Percentiles rank a stretch among this genome's conserved stretches.
Evolutionary conservation across 2,888 invertebrate species (phyloP).

Genomic region (Bedellia somnulentella): DNA sequence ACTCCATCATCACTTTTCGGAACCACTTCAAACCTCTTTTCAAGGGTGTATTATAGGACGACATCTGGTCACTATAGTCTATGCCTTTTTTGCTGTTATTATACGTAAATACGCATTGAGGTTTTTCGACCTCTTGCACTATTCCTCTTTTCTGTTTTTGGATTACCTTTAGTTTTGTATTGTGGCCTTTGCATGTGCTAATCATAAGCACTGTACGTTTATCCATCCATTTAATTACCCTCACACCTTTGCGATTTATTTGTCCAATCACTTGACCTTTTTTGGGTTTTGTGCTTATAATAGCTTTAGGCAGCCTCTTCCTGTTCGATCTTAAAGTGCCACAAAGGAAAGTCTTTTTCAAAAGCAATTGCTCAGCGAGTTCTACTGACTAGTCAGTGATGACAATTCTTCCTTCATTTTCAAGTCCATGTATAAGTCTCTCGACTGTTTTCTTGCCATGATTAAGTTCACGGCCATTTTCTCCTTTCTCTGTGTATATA

Average conservation of each 20-base stretch:
- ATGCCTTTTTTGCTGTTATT: slow-evolving; percentile 20
- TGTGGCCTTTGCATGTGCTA: slow-evolving; percentile 15
- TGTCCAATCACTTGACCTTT: slow-evolving; percentile 12
- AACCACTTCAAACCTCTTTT: slow-evolving; percentile 19
- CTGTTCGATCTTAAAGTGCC: slow-evolving; percentile 9
- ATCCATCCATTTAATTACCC: slow-evolving; percentile 12
- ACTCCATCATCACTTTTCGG: slow-evolving; percentile 19
- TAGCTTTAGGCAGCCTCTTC: slow-evolving; percentile 12
- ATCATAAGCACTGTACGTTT: slow-evolving; percentile 16
- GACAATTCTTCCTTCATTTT: slow-evolving; percentile 15
- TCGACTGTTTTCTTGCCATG: slow-evolving; percentile 15
- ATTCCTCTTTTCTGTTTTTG: slow-evolving; percentile 6
- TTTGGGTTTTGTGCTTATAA: slow-evolving; percentile 17
- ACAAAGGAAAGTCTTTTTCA: slow-evolving; percentile 9
- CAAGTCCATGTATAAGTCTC: slow-evolving; percentile 13
- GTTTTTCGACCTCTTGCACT: slow-evolving; percentile 14
- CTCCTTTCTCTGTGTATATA: slow-evolving; percentile 17
- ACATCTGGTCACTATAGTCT: slow-evolving; percentile 21
- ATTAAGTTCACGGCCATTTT: slow-evolving; percentile 13
- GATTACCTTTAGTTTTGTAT: slow-evolving; percentile 4
- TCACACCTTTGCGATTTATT: not conserved
- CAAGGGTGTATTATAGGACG: slow-evolving; percentile 9
- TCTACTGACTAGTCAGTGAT: slow-evolving; percentile 14
- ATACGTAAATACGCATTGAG: slow-evolving; percentile 17
- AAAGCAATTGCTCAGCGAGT: slow-evolving; percentile 10